Evolutionary conservation across 2,888 invertebrate species (phyloP).

Genomic region (Aquatica leii): DNA sequence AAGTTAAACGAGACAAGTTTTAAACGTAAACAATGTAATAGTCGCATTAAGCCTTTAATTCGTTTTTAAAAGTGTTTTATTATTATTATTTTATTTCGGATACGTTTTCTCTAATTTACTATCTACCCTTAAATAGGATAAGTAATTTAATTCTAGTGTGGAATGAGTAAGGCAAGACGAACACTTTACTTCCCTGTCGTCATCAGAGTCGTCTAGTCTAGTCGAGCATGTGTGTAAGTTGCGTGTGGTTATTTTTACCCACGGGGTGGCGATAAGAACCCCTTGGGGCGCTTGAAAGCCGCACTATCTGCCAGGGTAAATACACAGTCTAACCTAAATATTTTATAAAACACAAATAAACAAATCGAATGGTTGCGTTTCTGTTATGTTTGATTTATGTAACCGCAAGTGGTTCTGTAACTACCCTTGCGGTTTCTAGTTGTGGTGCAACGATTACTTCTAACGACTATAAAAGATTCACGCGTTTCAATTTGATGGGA

Average conservation of each 20-base stretch:
- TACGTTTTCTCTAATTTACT: constrained; percentile 32
- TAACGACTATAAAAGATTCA: constrained; percentile 52
- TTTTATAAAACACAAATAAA: constrained; percentile 55
- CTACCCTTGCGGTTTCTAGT: constrained; percentile 53
- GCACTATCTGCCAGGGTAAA: constrained; percentile 41
- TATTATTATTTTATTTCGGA: too few relatives aligned
- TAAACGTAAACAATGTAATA: too few relatives aligned
- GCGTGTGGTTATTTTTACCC: constrained; percentile 51
- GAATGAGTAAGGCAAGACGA: constrained; percentile 30
- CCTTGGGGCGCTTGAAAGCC: constrained; percentile 45
- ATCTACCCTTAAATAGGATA: too few relatives aligned
- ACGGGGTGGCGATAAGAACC: constrained; percentile 43
- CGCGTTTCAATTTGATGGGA: constrained; percentile 41
- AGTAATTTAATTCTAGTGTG: constrained; percentile 33
- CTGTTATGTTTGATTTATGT: constrained; percentile 55
- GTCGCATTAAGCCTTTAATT: too few relatives aligned
- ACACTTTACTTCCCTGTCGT: constrained; percentile 33
- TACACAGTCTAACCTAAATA: constrained; percentile 47
- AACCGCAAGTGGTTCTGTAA: constrained; percentile 55
- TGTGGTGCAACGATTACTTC: constrained; percentile 42
- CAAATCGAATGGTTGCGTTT: constrained; percentile 52
- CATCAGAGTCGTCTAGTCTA: constrained; percentile 39
- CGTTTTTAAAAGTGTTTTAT: too few relatives aligned
- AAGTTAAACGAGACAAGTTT: too few relatives aligned
- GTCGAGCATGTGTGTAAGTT: constrained; percentile 41